These are phyloP conservation scores for Plectropomus leopardus DNA, from an alignment of 2,113 vertebrate species.

Conservation along the genomic window DNA sequence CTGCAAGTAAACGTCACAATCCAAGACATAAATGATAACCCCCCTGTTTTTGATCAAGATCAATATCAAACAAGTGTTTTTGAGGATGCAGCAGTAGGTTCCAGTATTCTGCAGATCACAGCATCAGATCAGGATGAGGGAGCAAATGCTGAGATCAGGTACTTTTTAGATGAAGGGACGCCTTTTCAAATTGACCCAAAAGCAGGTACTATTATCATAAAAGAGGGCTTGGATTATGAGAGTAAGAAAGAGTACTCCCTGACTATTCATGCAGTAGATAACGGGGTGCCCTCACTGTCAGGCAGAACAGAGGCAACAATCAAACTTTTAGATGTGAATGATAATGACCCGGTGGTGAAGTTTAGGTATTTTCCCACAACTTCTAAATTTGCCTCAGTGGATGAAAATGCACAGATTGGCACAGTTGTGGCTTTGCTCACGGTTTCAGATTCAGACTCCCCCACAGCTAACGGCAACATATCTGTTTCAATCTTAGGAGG, in stretches of 20 bases:
- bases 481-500: slow-evolving; percentile 95
- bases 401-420: slow-evolving; percentile 95
- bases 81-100: slow-evolving; percentile 92
- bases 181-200: slow-evolving; percentile 96
- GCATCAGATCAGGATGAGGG: slow-evolving; percentile 95
- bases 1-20: slow-evolving; percentile 97
- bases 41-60: slow-evolving; percentile 90
- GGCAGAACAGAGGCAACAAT: slow-evolving; percentile 93
- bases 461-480: slow-evolving; percentile 95
- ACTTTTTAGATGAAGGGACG: slow-evolving; percentile 89
- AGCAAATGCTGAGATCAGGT: slow-evolving; percentile 93
- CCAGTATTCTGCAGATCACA: slow-evolving; percentile 92
- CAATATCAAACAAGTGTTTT: slow-evolving; percentile 92
- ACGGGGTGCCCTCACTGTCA: slow-evolving; percentile 90
- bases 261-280: slow-evolving; percentile 92
- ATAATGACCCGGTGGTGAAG: slow-evolving; percentile 96
- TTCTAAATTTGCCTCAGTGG: slow-evolving; percentile 95
- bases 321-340: slow-evolving; percentile 94
- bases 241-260: slow-evolving; percentile 91
- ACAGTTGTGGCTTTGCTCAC: slow-evolving; percentile 96
- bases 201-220: slow-evolving; percentile 92
- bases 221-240: slow-evolving; percentile 93
- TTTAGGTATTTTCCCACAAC: slow-evolving; percentile 95
- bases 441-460: slow-evolving; percentile 94
- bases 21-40: slow-evolving; percentile 98